Evolutionary conservation across 2,888 invertebrate species (phyloP).

Genomic region (Andrena chrysosceles): DNA sequence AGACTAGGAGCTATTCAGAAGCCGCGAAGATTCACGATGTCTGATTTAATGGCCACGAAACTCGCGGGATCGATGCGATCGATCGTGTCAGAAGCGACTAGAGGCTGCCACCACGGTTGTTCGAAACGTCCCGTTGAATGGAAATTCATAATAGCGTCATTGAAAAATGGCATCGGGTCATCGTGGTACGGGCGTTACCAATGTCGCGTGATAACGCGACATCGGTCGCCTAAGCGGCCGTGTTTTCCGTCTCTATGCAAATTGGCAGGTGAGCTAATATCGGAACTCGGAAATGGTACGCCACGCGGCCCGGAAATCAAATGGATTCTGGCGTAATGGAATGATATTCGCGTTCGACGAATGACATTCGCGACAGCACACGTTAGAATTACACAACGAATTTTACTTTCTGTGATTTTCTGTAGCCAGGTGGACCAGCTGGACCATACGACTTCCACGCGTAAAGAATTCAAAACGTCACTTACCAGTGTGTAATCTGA

Average conservation of each 20-base stretch:
- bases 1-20: neutral
- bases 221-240: constrained; percentile 61
- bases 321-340: constrained; percentile 58
- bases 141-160: constrained; percentile 39
- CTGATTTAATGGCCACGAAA: neutral
- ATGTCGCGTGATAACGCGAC: constrained; percentile 67
- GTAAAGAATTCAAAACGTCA: too few species aligned
- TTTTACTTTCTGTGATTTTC: neutral
- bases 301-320: constrained; percentile 76
- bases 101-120: constrained; percentile 18
- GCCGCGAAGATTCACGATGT: neutral
- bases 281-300: constrained; percentile 74
- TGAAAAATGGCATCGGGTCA: constrained; percentile 54
- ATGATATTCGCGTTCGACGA: constrained; percentile 46
- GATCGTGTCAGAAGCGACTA: neutral
- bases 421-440: too few species aligned
- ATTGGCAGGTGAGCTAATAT: constrained; percentile 73
- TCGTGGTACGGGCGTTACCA: constrained; percentile 56
- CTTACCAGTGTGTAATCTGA: too few species aligned
- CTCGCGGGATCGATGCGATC: neutral
- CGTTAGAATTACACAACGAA: neutral
- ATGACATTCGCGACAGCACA: constrained; percentile 43
- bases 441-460: too few species aligned
- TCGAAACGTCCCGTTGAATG: constrained; percentile 15
- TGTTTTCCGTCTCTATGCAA: constrained; percentile 74